These are phyloP conservation scores for Verasper variegatus DNA, from an alignment of 2,113 vertebrate genomes.

Conservation along the genomic window DNA sequence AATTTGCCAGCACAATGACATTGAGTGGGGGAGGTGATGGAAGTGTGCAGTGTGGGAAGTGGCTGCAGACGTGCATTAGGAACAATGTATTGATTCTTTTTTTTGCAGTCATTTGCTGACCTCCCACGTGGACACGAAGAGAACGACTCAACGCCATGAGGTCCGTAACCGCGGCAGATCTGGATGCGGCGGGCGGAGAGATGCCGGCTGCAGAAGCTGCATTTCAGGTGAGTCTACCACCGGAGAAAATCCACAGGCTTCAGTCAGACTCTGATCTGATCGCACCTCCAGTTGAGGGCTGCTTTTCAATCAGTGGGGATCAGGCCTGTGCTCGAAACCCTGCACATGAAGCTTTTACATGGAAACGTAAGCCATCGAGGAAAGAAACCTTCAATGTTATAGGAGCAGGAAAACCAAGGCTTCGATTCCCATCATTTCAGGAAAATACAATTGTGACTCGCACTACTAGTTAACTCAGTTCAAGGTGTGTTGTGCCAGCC, in stretches of 20 bases:
- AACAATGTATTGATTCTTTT: slow-evolving; percentile 24
- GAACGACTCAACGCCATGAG: slow-evolving; percentile 38
- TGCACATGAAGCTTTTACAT: slow-evolving; percentile 27
- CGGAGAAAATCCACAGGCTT: slow-evolving; percentile 53
- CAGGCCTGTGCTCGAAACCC: slow-evolving; percentile 33
- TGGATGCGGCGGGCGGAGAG: slow-evolving; percentile 32
- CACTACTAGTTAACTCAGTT: neutral
- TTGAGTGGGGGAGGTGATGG: slow-evolving; percentile 60
- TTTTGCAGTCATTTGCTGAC: slow-evolving; percentile 53
- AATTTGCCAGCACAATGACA: slow-evolving; percentile 74
- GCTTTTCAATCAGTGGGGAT: slow-evolving; percentile 53
- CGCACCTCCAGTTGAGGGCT: slow-evolving; percentile 47
- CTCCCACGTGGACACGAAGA: slow-evolving; percentile 52
- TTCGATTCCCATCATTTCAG: slow-evolving; percentile 3
- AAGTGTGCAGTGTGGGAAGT: slow-evolving; percentile 56
- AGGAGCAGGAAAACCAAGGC: neutral
- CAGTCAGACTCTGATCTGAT: slow-evolving; percentile 58
- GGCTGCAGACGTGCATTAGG: slow-evolving; percentile 46
- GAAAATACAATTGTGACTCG: slow-evolving; percentile 5
- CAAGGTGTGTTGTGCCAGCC: neutral
- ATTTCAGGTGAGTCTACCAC: slow-evolving; percentile 51
- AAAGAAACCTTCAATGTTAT: too few species aligned
- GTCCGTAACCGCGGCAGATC: slow-evolving; percentile 59
- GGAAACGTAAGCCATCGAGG: neutral
- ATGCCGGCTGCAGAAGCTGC: slow-evolving; percentile 23